Base-by-base conservation (phyloP, 1,140 invertebrate species). In the Orius insidiosus region DNA sequence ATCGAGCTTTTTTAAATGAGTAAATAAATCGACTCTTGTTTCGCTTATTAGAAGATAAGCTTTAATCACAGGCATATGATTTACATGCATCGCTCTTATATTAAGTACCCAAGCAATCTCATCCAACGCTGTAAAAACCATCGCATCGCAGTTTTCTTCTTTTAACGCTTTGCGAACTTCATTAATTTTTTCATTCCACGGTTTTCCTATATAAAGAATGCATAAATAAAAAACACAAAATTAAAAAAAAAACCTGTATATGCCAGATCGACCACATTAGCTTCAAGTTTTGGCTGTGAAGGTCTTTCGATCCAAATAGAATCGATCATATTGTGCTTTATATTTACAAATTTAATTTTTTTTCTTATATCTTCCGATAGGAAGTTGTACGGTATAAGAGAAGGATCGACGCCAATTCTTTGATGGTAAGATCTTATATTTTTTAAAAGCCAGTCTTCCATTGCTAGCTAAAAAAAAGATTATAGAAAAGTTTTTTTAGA, bases 31-130 rank as follows among this genome's bases (percentile, higher is more conserved):
- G 8, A 82, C 59, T 3, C 72, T 65, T 1, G 67, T 61, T 9
- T 66, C 56, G 32, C 76, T 78, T 1, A 95, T 56, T 18, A 90
- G 67, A 2, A 78, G 71, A 60, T 86, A 90, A 0, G 85, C 72
- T 54, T 76, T 74, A 44, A 87, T 71, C 10, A 94, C 78, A 0
- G 93, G 90, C 18, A 81, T 89, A 57, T 77, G 84, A 0, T 83
- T 80, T 49, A 94, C 72, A 62, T 98, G 94, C 42, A 74, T 70
- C 3, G 90, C 92, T 5, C 95, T 71, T n/a, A 98, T 75, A 60
- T 98, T 98, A 11, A 98, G 70, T 4, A 97, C 62, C 85, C 92
- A 95, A 1, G 89, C 86, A 11, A 93, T 81, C 63, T 95, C 89
- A 56, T 94, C 89, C 31, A 96, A 60, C 1, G 86, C 80, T 0